Percentiles rank a stretch among this genome's conserved stretches.
phyloP scores from a whole-genome alignment of 2,888 invertebrate genomes.

The Epicampocera succincta region DNA sequence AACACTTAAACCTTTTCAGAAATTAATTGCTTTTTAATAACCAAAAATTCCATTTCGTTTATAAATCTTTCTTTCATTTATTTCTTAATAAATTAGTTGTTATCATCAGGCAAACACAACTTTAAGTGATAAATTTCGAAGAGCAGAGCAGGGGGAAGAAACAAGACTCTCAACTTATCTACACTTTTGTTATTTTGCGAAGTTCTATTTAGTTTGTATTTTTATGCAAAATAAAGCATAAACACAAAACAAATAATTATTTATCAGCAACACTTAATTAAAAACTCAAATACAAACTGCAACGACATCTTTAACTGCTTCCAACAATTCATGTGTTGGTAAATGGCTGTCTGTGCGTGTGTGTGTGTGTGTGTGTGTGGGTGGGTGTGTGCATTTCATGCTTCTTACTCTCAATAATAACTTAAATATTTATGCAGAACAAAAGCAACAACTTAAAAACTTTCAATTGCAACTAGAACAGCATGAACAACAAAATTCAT shows the following conservation, averaged over 20 bases:
- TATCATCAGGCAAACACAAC: conserved; percentile 43
- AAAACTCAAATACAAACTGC: conserved; percentile 74
- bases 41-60: conserved; percentile 2
- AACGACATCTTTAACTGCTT: conserved; percentile 63
- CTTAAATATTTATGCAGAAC: conserved; percentile 50
- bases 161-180: neutral
- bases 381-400: too few relatives aligned
- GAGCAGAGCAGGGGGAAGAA: neutral
- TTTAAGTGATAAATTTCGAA: conserved; percentile 52
- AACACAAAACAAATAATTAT: conserved; percentile 54
- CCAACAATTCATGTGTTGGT: neutral
- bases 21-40: conserved; percentile 28
- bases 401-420: conserved; percentile 8
- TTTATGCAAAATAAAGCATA: neutral
- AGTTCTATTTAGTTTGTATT: conserved; percentile 9
- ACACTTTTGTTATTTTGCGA: neutral
- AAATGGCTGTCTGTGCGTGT: neutral
- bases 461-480: neutral
- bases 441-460: conserved; percentile 30
- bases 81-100: conserved; percentile 39
- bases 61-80: conserved; percentile 1
- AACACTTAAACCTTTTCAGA: neutral
- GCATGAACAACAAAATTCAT: conserved; percentile 38
- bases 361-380: neutral
- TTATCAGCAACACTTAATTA: conserved; percentile 63